These are phyloP conservation scores for Leptodactylus fallax DNA, from an alignment of 2,797 vertebrate species.

Conservation along the genomic window DNA sequence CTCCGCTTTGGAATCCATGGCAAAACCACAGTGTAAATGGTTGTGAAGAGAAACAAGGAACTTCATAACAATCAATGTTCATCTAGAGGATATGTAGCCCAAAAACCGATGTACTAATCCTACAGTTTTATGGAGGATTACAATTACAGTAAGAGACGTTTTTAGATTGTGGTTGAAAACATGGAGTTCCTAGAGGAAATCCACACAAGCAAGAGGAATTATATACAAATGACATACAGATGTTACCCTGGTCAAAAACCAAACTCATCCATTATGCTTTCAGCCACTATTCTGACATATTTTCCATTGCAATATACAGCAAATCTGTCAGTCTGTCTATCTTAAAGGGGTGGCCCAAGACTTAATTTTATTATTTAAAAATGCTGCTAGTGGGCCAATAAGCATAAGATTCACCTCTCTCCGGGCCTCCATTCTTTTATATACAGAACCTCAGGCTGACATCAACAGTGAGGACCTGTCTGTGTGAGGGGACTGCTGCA, in stretches of 20 bases:
- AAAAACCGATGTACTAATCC: background rate
- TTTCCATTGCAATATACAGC: background rate
- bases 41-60: background rate
- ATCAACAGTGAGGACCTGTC: no score
- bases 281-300: background rate
- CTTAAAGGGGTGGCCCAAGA: no score
- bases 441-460: no score
- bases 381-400: no score
- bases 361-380: no score
- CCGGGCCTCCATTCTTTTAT: no score
- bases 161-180: conserved; percentile 10
- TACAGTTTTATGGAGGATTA: background rate
- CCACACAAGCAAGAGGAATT: background rate
- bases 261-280: background rate
- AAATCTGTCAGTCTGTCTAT: no score
- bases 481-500: no score
- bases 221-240: conserved; percentile 11
- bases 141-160: background rate
- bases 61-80: background rate
- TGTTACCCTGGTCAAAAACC: background rate
- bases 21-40: background rate
- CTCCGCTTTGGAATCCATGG: background rate
- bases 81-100: background rate
- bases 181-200: background rate
- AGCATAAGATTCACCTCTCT: no score